Percentiles rank a stretch among this genome's conserved stretches.
Evolutionary conservation across 1,140 invertebrate species (phyloP).

Genomic region (Sitodiplosis mosellana): DNA sequence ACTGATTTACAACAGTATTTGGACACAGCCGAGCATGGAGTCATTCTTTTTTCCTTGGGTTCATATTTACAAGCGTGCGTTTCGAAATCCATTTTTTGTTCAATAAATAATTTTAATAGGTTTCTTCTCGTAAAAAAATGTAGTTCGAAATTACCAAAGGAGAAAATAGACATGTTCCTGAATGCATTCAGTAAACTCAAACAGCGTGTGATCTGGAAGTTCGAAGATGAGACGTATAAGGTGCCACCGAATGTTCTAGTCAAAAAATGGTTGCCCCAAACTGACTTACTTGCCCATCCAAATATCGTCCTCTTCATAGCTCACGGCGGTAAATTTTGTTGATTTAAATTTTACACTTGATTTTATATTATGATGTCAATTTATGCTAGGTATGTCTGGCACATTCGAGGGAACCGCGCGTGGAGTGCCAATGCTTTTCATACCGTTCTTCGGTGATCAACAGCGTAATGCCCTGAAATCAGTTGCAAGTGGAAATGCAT

Average conservation of each 20-base stretch:
- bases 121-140: no score
- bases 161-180: constrained; percentile 17
- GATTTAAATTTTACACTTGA: no score
- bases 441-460: constrained; percentile 44
- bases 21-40: constrained; percentile 30
- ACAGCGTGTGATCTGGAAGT: constrained; percentile 44
- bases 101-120: no score
- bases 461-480: constrained; percentile 22
- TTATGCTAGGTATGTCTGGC: constrained; percentile 44
- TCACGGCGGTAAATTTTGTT: constrained; percentile 36
- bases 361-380: no score
- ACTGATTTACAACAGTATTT: constrained; percentile 26
- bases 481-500: constrained; percentile 19
- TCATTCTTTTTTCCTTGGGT: constrained; percentile 39
- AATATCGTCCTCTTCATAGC: constrained; percentile 39
- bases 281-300: constrained; percentile 28
- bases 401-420: constrained; percentile 43
- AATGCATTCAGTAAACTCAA: constrained; percentile 34
- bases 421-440: constrained; percentile 41
- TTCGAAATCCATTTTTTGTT: no score
- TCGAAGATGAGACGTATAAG: constrained; percentile 25
- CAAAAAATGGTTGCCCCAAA: constrained; percentile 47
- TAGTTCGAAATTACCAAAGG: constrained; percentile 27
- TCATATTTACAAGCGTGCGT: constrained; percentile 29
- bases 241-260: constrained; percentile 37